Percentiles rank a stretch among this genome's conserved stretches.
Evolutionary conservation across 2,888 invertebrate species (phyloP).

Genomic region (Seira ritae): DNA sequence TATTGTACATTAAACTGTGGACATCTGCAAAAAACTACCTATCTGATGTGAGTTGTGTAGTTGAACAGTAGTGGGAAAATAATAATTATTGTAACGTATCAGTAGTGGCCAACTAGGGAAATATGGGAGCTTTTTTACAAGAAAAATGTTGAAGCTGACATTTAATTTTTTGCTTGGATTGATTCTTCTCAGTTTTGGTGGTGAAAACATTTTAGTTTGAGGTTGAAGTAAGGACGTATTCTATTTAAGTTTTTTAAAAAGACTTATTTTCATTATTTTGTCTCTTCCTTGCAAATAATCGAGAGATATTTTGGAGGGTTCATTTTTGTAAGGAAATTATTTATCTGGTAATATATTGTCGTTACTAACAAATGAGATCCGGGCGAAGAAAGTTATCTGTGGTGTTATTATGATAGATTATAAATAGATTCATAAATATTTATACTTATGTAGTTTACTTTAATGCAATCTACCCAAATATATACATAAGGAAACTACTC

Average conservation of each 20-base stretch:
- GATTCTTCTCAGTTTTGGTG: not conserved
- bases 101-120: slow-evolving; percentile 18
- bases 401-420: not conserved
- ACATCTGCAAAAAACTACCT: not conserved
- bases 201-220: not conserved
- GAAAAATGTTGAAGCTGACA: not conserved
- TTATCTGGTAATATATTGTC: slow-evolving; percentile 13
- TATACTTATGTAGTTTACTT: not conserved
- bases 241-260: not conserved
- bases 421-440: not conserved
- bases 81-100: slow-evolving; percentile 12
- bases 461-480: slow-evolving; percentile 14
- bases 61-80: slow-evolving; percentile 1
- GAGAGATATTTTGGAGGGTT: not conserved
- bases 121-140: slow-evolving; percentile 12
- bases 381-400: slow-evolving; percentile 14
- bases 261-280: slow-evolving; percentile 18
- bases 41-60: not conserved
- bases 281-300: slow-evolving; percentile 14
- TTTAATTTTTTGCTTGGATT: not conserved
- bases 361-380: slow-evolving; percentile 8
- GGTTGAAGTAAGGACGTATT: slow-evolving; percentile 12
- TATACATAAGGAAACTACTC: not conserved
- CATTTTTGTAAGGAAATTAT: slow-evolving; percentile 26
- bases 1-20: no score